Conservation (phyloP, 2,888 invertebrate species). For the Heterodera filipjevi region DNA sequence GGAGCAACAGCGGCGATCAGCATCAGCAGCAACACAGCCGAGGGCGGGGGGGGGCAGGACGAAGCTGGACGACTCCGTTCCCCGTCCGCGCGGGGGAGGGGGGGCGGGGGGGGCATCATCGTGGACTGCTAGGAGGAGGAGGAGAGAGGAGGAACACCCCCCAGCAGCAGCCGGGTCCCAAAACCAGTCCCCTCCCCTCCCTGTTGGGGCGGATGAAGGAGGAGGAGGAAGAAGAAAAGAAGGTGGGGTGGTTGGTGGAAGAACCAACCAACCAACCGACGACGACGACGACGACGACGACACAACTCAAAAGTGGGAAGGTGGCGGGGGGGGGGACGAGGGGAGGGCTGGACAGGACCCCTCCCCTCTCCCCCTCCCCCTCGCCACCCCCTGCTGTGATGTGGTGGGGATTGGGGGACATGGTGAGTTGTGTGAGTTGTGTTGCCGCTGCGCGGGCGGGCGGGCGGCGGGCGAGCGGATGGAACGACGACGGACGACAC, state of each 20-base stretch:
- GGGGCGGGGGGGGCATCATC: not conserved
- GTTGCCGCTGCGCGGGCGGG: not conserved
- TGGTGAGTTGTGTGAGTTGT: slow-evolving; percentile 16
- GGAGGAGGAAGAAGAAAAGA: not conserved
- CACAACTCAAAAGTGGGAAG: slow-evolving; percentile 13
- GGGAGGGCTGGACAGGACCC: not conserved
- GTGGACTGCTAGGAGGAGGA: not conserved
- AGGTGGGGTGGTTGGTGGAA: not conserved
- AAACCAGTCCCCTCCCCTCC: slow-evolving; percentile 1
- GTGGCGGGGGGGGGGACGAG: not conserved
- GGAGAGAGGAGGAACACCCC: too few species aligned
- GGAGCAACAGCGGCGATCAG: not conserved
- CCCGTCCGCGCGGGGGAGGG: not conserved
- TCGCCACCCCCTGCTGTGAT: not conserved
- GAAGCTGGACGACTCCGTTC: not conserved
- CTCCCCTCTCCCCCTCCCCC: not conserved
- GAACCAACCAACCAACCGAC: slow-evolving; percentile 3
- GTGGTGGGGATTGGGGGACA: not conserved
- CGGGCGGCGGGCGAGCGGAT: slow-evolving; percentile 1
- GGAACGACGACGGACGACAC: slow-evolving; percentile 12
- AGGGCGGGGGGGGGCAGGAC: not conserved
- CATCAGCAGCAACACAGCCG: too few species aligned
- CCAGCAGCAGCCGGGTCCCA: not conserved
- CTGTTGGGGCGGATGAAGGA: not conserved
- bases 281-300: slow-evolving; percentile 13